These are phyloP conservation scores for Enteromius viviparus DNA, from an alignment of 2,797 vertebrate species.

Conservation along the genomic window DNA sequence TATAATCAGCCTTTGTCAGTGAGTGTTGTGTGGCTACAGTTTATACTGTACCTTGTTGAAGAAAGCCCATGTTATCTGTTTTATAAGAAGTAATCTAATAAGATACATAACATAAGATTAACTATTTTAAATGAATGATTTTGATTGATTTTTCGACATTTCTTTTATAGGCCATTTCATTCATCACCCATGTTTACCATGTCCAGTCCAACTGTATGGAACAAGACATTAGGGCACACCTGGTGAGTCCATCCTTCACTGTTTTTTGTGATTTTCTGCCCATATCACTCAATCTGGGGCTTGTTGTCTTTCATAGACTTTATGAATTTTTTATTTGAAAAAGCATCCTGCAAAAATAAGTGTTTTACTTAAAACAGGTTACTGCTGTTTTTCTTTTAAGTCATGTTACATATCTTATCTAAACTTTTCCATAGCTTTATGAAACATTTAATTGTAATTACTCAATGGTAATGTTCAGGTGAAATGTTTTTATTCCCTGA, in stretches of 20 bases:
- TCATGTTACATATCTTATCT: background rate
- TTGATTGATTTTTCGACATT: background rate
- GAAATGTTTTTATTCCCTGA: background rate
- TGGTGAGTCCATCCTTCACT: slow-evolving; percentile 14
- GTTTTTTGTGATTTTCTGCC: background rate
- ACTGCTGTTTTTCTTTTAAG: background rate
- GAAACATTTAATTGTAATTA: too few species aligned
- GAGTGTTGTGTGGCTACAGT: background rate
- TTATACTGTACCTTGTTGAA: background rate
- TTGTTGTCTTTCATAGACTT: background rate
- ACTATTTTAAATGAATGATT: background rate
- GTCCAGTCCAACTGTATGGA: background rate
- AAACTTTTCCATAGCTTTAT: background rate
- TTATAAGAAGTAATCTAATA: background rate
- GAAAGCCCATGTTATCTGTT: background rate
- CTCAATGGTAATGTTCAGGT: background rate
- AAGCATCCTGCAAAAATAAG: background rate
- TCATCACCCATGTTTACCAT: background rate
- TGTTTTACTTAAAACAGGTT: background rate
- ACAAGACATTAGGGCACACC: fast-evolving
- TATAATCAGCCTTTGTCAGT: background rate
- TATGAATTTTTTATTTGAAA: background rate
- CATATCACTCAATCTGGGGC: background rate
- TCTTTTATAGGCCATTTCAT: slow-evolving; percentile 10
- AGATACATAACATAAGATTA: background rate